Conservation (phyloP, 1,140 invertebrate genomes). For the Halictus rubicundus region DNA sequence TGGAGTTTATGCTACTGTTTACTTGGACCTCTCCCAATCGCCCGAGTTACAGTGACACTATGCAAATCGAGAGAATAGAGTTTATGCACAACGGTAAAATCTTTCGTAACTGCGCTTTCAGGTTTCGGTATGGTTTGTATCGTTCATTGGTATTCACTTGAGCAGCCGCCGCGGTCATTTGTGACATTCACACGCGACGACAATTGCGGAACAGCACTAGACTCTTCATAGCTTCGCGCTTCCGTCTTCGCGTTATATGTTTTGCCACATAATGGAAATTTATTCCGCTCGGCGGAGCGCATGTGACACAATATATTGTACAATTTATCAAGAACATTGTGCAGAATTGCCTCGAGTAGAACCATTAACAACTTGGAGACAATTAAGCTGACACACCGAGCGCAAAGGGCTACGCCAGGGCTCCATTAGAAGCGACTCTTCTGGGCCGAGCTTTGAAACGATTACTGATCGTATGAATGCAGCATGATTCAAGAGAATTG, state of each 20-base stretch:
- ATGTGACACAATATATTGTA: not conserved
- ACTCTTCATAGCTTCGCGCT: too few relatives aligned
- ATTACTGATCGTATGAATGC: not conserved
- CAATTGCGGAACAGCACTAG: too few relatives aligned
- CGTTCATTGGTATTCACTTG: too few relatives aligned
- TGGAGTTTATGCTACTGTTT: not conserved
- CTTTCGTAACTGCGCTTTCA: too few relatives aligned
- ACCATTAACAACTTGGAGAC: not conserved
- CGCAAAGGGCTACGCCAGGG: not conserved
- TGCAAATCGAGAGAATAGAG: not conserved
- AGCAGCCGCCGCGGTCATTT: too few relatives aligned
- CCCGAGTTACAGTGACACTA: not conserved
- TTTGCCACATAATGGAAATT: too few relatives aligned
- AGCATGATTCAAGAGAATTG: not conserved
- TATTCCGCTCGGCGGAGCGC: too few relatives aligned
- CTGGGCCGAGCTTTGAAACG: not conserved
- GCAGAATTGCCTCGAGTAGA: not conserved
- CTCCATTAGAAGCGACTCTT: not conserved
- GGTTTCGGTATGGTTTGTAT: too few relatives aligned
- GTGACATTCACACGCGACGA: too few relatives aligned
- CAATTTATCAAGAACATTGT: not conserved
- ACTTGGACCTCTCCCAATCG: not conserved
- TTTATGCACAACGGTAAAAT: not conserved
- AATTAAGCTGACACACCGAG: not conserved
- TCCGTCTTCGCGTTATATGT: too few relatives aligned